Evolutionary conservation across 1,140 invertebrate genomes (phyloP).

Genomic region (Conus ventricosus): DNA sequence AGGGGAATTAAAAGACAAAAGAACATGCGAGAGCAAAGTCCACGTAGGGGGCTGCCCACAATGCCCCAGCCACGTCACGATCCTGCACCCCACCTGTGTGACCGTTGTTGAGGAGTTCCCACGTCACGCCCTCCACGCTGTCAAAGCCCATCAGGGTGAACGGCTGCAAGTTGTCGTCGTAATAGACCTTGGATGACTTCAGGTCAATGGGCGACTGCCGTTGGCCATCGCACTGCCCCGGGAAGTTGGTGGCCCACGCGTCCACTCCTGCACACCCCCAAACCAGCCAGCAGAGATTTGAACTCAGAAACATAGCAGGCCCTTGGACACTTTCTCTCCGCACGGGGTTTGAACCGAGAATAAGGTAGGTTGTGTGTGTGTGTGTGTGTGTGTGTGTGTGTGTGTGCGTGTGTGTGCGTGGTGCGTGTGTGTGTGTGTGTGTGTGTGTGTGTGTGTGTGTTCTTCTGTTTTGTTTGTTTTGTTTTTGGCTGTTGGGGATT

Average conservation of each 20-base stretch:
- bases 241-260: conserved; percentile 67
- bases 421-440: too few species aligned
- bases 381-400: too few species aligned
- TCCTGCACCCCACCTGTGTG: conserved; percentile 44
- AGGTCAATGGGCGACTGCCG: conserved; percentile 75
- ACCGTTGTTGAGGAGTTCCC: conserved; percentile 50
- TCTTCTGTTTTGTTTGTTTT: too few species aligned
- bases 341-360: too few species aligned
- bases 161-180: conserved; percentile 50
- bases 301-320: too few species aligned
- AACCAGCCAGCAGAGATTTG: not conserved
- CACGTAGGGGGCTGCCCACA: conserved; percentile 32
- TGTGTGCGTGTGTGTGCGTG: too few species aligned
- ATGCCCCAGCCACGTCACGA: conserved; percentile 13
- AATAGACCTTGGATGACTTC: conserved; percentile 44
- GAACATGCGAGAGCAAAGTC: too few species aligned
- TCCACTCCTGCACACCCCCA: conserved; percentile 62
- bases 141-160: conserved; percentile 56
- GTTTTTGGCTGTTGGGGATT: too few species aligned
- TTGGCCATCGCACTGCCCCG: conserved; percentile 63
- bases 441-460: too few species aligned
- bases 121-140: conserved; percentile 31
- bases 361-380: too few species aligned
- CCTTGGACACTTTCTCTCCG: too few species aligned
- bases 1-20: too few species aligned